Base-by-base conservation (phyloP, 2,888 invertebrate species). In the Nineta flava region DNA sequence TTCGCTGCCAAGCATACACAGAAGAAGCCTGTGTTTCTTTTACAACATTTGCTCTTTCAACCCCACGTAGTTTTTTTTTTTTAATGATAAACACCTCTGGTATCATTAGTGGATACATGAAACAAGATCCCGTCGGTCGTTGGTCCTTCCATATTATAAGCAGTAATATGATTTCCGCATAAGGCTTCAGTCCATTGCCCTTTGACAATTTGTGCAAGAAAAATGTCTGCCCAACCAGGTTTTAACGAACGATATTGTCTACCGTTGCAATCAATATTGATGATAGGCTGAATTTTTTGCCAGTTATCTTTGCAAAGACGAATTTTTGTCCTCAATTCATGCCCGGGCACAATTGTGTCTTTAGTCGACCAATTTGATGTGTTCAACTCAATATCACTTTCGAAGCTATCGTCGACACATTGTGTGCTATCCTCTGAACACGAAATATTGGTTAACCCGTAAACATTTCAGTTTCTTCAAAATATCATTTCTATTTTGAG, bases 1-100 rank as follows among this genome's bases (percentile, higher is more conserved):
- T 16, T n/a, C 48, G 7, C 7, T 45, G n/a, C 48, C 41, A 48
- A 21, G 12, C 42, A 43, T 48, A 48, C 9, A 45, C 31, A 12
- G 48, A 48, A 2, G 1, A 48, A 9, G 7, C 48, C 9, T 13
- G 16, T 46, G 46, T 12, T 12, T 48, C 48, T 48, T 41, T 41
- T 9, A 41, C 41, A 13, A 41, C 41, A 41, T 12, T 15, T 15
- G 6, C n/a, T 13, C 41, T 6, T 41, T 41, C 41, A 13, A 15
- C 7, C 7, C 13, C 13, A 12, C 13, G 9, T 41, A 41, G n/a
- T 41, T 41, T 6, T 9, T 13, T 41, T 41, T 41, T 41, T 41
- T 15, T n/a, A 7, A 13, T 41, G 41, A 9, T 9, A 6, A 9
- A 41, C 13, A 12, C n/a, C 41, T 9, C 41, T 12, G 15, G 41